Evolutionary conservation across 2,888 invertebrate genomes (phyloP).

Genomic region (Zaprionus lineosus): DNA sequence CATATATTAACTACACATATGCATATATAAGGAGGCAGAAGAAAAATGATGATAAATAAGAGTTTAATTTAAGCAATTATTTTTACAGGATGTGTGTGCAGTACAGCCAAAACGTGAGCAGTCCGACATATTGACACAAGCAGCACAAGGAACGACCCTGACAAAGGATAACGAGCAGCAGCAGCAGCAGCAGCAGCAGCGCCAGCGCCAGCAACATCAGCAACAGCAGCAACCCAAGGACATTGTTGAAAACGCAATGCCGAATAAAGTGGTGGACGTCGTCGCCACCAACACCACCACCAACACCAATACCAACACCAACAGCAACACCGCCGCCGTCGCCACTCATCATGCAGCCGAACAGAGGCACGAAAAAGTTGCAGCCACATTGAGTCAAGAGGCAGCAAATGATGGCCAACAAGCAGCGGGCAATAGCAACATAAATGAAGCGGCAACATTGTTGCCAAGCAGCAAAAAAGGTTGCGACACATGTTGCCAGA

Average conservation of each 20-base stretch:
- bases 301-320: neutral
- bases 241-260: slow-evolving; percentile 17
- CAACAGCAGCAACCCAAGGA: slow-evolving; percentile 21
- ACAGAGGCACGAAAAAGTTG: neutral
- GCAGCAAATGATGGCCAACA: slow-evolving; percentile 15
- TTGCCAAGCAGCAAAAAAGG: slow-evolving; percentile 38
- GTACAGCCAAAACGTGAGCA: slow-evolving; percentile 15
- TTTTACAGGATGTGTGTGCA: slow-evolving; percentile 37
- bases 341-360: neutral
- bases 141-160: slow-evolving; percentile 22
- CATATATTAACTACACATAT: no score
- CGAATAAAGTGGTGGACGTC: slow-evolving; percentile 10
- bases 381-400: slow-evolving; percentile 23
- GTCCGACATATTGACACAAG: slow-evolving; percentile 19
- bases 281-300: neutral
- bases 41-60: slow-evolving; percentile 35
- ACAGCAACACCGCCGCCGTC: neutral
- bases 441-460: slow-evolving; percentile 18
- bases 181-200: slow-evolving; percentile 12
- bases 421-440: slow-evolving; percentile 10
- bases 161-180: slow-evolving; percentile 22
- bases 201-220: neutral
- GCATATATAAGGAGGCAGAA: slow-evolving; percentile 2
- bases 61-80: slow-evolving; percentile 40
- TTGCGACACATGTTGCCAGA: slow-evolving; percentile 66